Percentiles rank a stretch among this genome's conserved stretches.
These are phyloP conservation scores for Lordiphosa collinella DNA, from an alignment of 1,140 invertebrate genomes.

Conservation along the genomic window DNA sequence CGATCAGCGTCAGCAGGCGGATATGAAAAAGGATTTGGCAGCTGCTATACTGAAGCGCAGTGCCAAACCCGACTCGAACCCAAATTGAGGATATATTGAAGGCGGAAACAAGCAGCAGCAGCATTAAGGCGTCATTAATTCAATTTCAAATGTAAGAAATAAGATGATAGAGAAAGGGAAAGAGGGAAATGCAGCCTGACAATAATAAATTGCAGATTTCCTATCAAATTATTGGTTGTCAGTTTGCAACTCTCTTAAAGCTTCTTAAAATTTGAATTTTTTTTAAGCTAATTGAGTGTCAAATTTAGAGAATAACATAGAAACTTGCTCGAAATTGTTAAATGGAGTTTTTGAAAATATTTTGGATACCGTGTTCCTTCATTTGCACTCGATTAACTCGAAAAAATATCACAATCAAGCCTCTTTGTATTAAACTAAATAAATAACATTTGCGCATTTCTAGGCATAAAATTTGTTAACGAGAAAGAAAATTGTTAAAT, in stretches of 20 bases:
- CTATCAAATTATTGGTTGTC: neutral
- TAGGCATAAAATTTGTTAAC: slow-evolving; percentile 72
- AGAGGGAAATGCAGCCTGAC: too few relatives aligned
- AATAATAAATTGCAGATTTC: too few relatives aligned
- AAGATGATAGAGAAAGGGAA: too few relatives aligned
- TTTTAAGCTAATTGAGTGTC: neutral
- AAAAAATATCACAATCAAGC: neutral
- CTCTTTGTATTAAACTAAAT: slow-evolving; percentile 19
- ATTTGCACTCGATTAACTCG: neutral
- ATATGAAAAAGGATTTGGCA: slow-evolving; percentile 92
- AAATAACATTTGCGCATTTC: slow-evolving; percentile 47
- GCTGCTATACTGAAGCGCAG: slow-evolving; percentile 87
- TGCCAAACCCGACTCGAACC: slow-evolving; percentile 78
- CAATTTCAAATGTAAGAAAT: slow-evolving; percentile 31
- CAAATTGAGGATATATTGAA: slow-evolving; percentile 33
- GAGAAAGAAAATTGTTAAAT: slow-evolving; percentile 24
- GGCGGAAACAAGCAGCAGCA: slow-evolving; percentile 22
- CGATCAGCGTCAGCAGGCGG: slow-evolving; percentile 90
- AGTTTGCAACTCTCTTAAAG: neutral
- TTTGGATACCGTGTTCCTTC: neutral
- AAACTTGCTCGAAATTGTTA: neutral
- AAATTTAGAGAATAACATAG: neutral
- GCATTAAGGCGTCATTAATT: slow-evolving; percentile 32
- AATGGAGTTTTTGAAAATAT: too few relatives aligned
- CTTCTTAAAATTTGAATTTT: neutral